These are phyloP conservation scores for Dipodomys merriami DNA, from an alignment of 2,113 vertebrate genomes.

Conservation along the genomic window DNA sequence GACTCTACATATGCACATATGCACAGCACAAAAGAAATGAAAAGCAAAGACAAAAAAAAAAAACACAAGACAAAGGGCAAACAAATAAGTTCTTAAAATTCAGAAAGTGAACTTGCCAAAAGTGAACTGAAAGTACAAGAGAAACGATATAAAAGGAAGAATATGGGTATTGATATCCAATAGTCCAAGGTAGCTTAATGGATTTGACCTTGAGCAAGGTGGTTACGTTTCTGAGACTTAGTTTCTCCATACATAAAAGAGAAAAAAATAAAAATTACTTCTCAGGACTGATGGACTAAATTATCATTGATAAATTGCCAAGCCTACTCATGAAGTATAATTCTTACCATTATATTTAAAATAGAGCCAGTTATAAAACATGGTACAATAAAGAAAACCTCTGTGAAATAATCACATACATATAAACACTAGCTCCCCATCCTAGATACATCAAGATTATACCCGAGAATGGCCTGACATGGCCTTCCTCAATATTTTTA, in stretches of 20 bases:
- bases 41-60: not conserved
- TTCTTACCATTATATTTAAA: constrained; percentile 50
- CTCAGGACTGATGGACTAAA: not conserved
- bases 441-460: not conserved
- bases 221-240: not conserved
- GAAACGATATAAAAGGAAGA: not conserved
- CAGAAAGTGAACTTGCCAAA: constrained; percentile 14
- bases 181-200: not conserved
- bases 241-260: not conserved
- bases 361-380: constrained; percentile 50
- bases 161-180: not conserved
- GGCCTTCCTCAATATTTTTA: not conserved
- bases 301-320: constrained; percentile 19
- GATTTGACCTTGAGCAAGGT: constrained; percentile 21
- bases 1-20: not conserved
- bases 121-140: not conserved
- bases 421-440: not conserved
- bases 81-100: not conserved
- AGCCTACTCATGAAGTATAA: not conserved
- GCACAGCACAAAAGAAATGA: not conserved
- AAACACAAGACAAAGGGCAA: not conserved
- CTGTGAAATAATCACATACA: constrained; percentile 12
- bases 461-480: not conserved
- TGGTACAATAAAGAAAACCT: not conserved
- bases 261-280: constrained; percentile 23